phyloP scores from a whole-genome alignment of 2,888 invertebrate genomes.

The Nemurella pictetii region DNA sequence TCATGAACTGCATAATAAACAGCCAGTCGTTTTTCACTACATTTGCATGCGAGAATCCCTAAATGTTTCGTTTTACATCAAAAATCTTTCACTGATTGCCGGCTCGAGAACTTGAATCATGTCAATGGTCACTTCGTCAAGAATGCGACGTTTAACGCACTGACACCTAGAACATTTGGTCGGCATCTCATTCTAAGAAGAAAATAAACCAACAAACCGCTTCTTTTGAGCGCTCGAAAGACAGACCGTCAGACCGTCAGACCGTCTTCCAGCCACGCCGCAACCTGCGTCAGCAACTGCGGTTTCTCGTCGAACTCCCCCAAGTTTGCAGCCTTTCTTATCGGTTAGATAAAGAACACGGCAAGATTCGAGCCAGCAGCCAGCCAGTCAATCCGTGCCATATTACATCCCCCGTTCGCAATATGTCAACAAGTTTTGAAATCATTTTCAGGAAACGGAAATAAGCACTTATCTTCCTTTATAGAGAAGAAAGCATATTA shows the following conservation, averaged over 20 bases:
- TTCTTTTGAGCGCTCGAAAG: not conserved
- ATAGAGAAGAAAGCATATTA: too few species aligned
- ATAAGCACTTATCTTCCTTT: too few species aligned
- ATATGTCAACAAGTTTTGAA: not conserved
- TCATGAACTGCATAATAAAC: too few species aligned
- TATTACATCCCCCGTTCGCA: not conserved
- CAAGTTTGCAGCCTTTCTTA: too few species aligned
- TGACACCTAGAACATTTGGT: not conserved
- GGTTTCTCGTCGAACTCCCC: not conserved
- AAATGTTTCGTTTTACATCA: too few species aligned
- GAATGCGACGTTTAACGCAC: not conserved
- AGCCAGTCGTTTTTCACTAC: too few species aligned
- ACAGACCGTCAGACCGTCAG: not conserved
- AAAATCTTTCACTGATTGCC: too few species aligned
- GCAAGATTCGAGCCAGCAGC: not conserved
- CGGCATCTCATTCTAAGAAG: not conserved
- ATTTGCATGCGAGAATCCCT: too few species aligned
- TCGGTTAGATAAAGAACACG: not conserved
- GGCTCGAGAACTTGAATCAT: too few species aligned
- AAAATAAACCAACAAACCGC: not conserved
- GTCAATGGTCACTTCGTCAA: too few species aligned
- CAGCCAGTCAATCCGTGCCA: too few species aligned
- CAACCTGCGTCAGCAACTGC: not conserved
- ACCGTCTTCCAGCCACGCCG: not conserved
- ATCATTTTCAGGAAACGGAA: not conserved